Percentiles rank a stretch among this genome's conserved stretches.
Conservation (phyloP, 2,797 vertebrate species). For the Otolemur crassicaudatus region DNA sequence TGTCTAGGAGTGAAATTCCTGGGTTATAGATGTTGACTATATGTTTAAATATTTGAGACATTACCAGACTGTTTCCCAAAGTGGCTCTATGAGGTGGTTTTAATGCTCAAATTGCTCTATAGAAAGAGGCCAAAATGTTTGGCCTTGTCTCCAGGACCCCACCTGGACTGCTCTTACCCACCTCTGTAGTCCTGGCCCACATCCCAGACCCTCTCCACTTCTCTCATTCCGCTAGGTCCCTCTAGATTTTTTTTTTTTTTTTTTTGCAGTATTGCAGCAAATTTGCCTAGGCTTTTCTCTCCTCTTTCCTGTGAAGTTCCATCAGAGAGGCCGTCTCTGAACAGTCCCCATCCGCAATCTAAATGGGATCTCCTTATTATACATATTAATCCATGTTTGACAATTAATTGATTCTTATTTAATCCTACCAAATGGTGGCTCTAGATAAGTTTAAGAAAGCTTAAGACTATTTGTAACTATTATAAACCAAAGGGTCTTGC, state of each 20-base stretch:
- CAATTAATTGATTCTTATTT: not conserved
- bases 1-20: not conserved
- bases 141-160: accelerated
- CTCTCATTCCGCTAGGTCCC: not conserved
- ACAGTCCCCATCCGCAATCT: too few species aligned
- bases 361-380: not conserved
- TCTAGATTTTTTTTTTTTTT: too few species aligned
- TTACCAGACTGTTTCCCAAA: not conserved
- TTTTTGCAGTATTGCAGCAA: not conserved
- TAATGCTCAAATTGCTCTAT: not conserved
- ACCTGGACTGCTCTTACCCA: accelerated
- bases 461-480: not conserved
- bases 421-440: not conserved
- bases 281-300: not conserved
- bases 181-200: not conserved
- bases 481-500: not conserved
- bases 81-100: too few species aligned
- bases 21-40: not conserved
- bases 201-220: not conserved
- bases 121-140: not conserved
- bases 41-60: not conserved
- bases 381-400: not conserved
- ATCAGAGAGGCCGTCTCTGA: not conserved
- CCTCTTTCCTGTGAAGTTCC: not conserved
- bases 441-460: not conserved